Conservation (phyloP, 2,113 vertebrate species). For the Grammomys surdaster region DNA sequence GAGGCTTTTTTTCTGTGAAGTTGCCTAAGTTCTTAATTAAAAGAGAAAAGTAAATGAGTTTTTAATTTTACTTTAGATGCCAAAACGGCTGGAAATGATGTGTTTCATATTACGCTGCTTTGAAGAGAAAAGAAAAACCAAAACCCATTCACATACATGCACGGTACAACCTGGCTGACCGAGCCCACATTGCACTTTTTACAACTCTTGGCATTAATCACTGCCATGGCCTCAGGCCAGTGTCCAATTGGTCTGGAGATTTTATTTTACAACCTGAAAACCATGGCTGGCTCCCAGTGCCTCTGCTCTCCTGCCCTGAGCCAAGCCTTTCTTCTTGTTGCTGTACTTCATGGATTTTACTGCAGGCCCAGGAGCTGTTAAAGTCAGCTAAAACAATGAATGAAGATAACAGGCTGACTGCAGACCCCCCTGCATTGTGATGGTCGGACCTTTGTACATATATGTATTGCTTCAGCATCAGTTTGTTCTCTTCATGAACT, state of each 20-base stretch:
- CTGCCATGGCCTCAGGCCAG: slow-evolving; percentile 74
- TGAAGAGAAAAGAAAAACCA: slow-evolving; percentile 49
- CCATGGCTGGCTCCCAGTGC: slow-evolving; percentile 76
- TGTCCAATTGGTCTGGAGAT: slow-evolving; percentile 79
- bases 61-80: slow-evolving; percentile 73
- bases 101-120: slow-evolving; percentile 75
- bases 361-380: slow-evolving; percentile 63
- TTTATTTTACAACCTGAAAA: slow-evolving; percentile 84
- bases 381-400: slow-evolving; percentile 70
- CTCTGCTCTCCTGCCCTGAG: slow-evolving; percentile 60
- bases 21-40: slow-evolving; percentile 70
- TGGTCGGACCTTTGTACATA: slow-evolving; percentile 51
- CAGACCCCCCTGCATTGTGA: background rate
- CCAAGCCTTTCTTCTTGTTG: slow-evolving; percentile 71
- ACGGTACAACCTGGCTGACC: slow-evolving; percentile 59
- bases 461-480: slow-evolving; percentile 13
- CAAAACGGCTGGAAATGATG: slow-evolving; percentile 61
- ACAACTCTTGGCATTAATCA: slow-evolving; percentile 80
- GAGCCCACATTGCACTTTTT: slow-evolving; percentile 70
- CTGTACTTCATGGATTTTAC: slow-evolving; percentile 56
- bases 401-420: slow-evolving; percentile 64
- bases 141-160: background rate
- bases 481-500: background rate
- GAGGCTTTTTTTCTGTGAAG: slow-evolving; percentile 52
- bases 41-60: slow-evolving; percentile 71